Evolutionary conservation across 2,113 vertebrate species (phyloP).

Genomic region (Scortum barcoo): DNA sequence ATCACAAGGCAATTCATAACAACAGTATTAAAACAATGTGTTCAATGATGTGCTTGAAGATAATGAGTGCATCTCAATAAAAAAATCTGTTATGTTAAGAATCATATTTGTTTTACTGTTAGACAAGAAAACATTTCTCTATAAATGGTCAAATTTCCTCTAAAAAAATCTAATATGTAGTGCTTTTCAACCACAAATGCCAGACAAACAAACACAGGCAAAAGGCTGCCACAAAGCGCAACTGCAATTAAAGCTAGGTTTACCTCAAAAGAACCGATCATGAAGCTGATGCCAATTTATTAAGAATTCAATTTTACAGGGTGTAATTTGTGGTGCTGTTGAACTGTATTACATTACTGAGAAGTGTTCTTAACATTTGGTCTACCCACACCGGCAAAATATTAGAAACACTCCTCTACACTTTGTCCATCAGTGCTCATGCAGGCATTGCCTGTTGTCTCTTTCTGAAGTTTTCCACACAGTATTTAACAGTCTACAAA

Average conservation of each 20-base stretch:
- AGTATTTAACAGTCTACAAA: neutral
- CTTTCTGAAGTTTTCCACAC: neutral
- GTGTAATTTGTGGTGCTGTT: constrained; percentile 6
- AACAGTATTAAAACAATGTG: neutral
- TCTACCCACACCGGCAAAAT: no score
- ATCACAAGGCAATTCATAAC: neutral
- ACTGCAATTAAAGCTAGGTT: neutral
- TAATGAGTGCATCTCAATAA: neutral
- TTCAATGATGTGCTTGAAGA: neutral
- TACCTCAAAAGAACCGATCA: neutral
- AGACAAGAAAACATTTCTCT: neutral
- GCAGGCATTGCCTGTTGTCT: neutral
- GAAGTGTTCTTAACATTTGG: neutral
- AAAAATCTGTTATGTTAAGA: neutral
- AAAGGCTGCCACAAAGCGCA: neutral
- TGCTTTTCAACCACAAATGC: neutral
- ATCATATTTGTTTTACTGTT: neutral
- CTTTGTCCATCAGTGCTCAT: neutral
- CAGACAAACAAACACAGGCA: neutral
- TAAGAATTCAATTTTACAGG: neutral
- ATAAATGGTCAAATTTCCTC: neutral
- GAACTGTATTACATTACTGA: neutral
- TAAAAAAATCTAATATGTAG: no score
- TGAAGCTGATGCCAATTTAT: neutral
- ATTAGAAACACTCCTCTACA: neutral